Conservation (phyloP, 2,113 vertebrate genomes). For the Synchiropus splendidus region DNA sequence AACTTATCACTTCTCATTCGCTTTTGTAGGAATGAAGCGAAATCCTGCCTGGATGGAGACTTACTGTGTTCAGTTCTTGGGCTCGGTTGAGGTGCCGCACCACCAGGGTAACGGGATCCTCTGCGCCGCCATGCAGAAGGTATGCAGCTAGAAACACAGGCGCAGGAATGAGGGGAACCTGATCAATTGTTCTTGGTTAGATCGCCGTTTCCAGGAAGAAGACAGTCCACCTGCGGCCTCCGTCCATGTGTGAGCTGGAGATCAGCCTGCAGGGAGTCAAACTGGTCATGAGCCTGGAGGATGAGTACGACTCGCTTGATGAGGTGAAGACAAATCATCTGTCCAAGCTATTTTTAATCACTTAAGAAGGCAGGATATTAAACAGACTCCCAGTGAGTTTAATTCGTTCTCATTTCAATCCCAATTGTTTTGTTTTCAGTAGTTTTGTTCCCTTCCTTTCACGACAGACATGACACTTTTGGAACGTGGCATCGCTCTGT, state of each 20-base stretch:
- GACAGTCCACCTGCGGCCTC: conserved; percentile 88
- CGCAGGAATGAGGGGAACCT: background rate
- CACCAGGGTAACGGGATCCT: conserved; percentile 94
- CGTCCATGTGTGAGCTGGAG: conserved; percentile 87
- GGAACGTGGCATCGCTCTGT: too few relatives aligned
- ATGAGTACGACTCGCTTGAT: conserved; percentile 70
- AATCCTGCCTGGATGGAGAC: conserved; percentile 87
- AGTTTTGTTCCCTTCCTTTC: too few relatives aligned
- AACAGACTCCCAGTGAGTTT: too few relatives aligned
- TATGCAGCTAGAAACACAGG: conserved; percentile 29
- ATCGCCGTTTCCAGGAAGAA: conserved; percentile 86
- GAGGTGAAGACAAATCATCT: conserved; percentile 48
- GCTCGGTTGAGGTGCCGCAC: conserved; percentile 91
- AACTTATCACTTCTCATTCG: conserved; percentile 2
- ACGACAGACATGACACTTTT: too few relatives aligned
- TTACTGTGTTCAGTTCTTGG: conserved; percentile 89
- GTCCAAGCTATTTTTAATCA: too few relatives aligned
- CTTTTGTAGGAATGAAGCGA: conserved; percentile 73
- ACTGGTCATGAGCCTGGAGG: conserved; percentile 80
- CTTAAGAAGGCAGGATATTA: too few relatives aligned
- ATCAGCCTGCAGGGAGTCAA: conserved; percentile 89
- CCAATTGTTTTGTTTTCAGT: too few relatives aligned
- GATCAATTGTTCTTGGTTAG: conserved; percentile 38
- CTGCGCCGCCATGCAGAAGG: conserved; percentile 96
- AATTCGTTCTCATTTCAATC: too few relatives aligned